Evolutionary conservation across 2,797 vertebrate genomes (phyloP).

Genomic region (Neosilurus hyrtlii): DNA sequence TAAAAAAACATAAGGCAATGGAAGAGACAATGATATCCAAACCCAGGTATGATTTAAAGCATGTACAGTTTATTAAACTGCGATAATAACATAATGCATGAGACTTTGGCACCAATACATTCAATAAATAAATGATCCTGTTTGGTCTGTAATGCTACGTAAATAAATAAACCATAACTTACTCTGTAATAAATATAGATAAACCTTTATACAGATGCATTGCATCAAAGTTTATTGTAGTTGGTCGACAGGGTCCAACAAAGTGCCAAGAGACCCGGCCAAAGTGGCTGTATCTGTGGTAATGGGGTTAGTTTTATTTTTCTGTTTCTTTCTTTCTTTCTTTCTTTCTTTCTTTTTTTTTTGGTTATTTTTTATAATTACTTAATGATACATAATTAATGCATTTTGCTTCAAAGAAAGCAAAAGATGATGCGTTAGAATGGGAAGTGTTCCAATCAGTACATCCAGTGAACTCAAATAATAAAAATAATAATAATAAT

Average conservation of each 20-base stretch:
- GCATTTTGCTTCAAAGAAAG: constrained; percentile 1
- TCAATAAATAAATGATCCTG: constrained; percentile 64
- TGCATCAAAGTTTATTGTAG: constrained; percentile 65
- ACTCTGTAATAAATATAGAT: constrained; percentile 67
- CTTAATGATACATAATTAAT: background rate
- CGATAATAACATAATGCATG: constrained; percentile 59
- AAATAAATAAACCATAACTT: constrained; percentile 70
- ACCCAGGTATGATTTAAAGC: background rate
- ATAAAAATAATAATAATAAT: background rate
- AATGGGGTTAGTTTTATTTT: background rate
- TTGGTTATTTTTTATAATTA: background rate
- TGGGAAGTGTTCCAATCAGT: constrained; percentile 11
- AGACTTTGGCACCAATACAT: constrained; percentile 65
- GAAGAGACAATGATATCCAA: background rate
- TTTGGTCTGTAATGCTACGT: constrained; percentile 59
- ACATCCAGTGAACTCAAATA: background rate
- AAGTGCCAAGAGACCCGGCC: constrained; percentile 36
- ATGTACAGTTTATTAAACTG: constrained; percentile 64
- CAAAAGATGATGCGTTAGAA: background rate
- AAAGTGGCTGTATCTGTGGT: constrained; percentile 30
- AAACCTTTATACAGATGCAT: constrained; percentile 63
- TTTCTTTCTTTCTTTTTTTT: background rate
- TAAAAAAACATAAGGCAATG: background rate
- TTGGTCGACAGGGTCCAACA: constrained; percentile 60
- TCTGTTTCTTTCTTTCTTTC: background rate